Evolutionary conservation across 2,888 invertebrate genomes (phyloP).

Genomic region (Actias luna): DNA sequence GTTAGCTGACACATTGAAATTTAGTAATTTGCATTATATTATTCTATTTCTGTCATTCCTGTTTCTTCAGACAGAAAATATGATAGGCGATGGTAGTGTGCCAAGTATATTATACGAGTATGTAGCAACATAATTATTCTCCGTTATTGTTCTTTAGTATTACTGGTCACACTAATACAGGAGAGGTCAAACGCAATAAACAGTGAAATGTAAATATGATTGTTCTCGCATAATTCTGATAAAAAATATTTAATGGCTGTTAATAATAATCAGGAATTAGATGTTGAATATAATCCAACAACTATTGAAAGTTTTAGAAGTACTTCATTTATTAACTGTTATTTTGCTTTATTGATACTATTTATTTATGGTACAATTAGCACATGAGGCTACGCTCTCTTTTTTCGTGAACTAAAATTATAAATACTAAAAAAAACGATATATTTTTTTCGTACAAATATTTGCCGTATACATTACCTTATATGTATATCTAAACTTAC

Average conservation of each 20-base stretch:
- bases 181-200: background rate
- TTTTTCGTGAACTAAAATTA: no score
- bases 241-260: background rate
- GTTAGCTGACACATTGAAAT: constrained; percentile 15
- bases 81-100: background rate
- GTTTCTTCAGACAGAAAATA: background rate
- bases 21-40: constrained; percentile 13
- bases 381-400: no score
- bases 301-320: background rate
- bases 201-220: background rate
- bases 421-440: no score
- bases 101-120: background rate
- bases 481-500: no score
- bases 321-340: background rate
- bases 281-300: background rate
- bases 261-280: background rate
- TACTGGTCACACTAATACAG: background rate
- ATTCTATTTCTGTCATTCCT: background rate
- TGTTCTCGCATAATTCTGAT: background rate
- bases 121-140: background rate
- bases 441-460: no score
- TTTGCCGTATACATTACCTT: no score
- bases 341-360: no score
- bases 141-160: background rate
- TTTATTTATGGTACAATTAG: no score